These are phyloP conservation scores for Pseudomyrmex concolor DNA, from an alignment of 1,140 invertebrate genomes.

Conservation along the genomic window DNA sequence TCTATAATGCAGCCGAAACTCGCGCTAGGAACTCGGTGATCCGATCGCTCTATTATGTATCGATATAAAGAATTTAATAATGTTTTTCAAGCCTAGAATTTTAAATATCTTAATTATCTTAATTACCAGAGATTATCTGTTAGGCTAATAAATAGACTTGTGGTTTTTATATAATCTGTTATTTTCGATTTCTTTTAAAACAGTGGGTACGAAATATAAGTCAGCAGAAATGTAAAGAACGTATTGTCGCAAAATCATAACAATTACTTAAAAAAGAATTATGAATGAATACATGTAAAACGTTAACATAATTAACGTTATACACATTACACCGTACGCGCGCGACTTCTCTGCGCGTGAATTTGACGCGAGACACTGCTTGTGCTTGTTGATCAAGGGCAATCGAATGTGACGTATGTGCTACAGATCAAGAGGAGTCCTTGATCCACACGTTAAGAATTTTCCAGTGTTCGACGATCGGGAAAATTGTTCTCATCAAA, in stretches of 20 bases:
- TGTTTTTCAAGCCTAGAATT: neutral
- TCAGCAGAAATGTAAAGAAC: too few species aligned
- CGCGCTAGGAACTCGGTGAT: conserved; percentile 44
- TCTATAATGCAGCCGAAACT: neutral
- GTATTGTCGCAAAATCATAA: too few species aligned
- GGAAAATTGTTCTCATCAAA: conserved; percentile 37
- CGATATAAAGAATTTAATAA: neutral
- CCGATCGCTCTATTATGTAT: conserved; percentile 29
- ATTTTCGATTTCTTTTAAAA: too few species aligned
- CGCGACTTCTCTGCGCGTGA: too few species aligned
- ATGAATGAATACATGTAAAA: too few species aligned
- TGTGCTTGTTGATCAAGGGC: neutral
- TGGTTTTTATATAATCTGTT: neutral
- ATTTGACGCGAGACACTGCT: too few species aligned
- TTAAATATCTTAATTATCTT: conserved; percentile 37
- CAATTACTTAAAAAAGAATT: too few species aligned
- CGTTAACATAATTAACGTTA: too few species aligned
- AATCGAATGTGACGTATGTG: neutral
- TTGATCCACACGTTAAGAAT: neutral
- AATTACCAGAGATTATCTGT: neutral
- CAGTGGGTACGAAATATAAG: too few species aligned
- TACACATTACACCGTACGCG: too few species aligned
- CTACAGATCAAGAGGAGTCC: neutral
- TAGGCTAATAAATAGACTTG: neutral
- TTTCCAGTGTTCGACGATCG: neutral